A percentile compares a stretch with the other conserved stretches of the same genome.
These are phyloP conservation scores for Bombus pyrosoma DNA, from an alignment of 1,140 invertebrate genomes.

Conservation along the genomic window DNA sequence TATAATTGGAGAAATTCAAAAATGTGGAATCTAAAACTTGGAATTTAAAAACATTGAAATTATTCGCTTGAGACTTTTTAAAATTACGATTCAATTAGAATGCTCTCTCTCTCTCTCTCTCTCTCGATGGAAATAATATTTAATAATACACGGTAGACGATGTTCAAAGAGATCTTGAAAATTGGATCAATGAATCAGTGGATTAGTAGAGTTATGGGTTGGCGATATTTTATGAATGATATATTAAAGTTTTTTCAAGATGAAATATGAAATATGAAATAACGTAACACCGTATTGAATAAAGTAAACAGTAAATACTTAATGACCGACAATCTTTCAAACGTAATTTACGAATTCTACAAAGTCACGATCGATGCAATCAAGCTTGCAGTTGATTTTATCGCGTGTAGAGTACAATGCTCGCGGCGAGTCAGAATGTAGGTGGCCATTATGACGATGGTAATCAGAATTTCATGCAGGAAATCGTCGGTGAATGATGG, in stretches of 20 bases:
- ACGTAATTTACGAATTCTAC: neutral
- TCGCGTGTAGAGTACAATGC: neutral
- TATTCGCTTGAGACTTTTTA: neutral
- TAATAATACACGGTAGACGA: neutral
- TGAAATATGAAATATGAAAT: neutral
- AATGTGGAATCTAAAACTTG: neutral
- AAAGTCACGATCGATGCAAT: neutral
- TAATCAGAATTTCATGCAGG: constrained; percentile 55
- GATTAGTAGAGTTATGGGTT: neutral
- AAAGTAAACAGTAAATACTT: neutral
- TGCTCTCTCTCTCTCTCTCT: neutral
- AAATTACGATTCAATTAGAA: neutral
- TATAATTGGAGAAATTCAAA: neutral
- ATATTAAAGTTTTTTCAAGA: neutral
- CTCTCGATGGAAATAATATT: neutral
- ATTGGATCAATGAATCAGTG: neutral
- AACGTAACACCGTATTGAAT: neutral
- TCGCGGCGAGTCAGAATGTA: neutral
- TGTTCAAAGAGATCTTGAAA: neutral
- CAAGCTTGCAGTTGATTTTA: neutral
- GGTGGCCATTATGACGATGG: neutral
- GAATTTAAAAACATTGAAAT: neutral
- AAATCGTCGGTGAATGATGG: constrained; percentile 39
- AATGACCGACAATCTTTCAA: neutral
- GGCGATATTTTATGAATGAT: neutral